Percentiles rank a stretch among this genome's conserved stretches.
phyloP scores from a whole-genome alignment of 2,113 vertebrate species.

The Solenodon paradoxus region DNA sequence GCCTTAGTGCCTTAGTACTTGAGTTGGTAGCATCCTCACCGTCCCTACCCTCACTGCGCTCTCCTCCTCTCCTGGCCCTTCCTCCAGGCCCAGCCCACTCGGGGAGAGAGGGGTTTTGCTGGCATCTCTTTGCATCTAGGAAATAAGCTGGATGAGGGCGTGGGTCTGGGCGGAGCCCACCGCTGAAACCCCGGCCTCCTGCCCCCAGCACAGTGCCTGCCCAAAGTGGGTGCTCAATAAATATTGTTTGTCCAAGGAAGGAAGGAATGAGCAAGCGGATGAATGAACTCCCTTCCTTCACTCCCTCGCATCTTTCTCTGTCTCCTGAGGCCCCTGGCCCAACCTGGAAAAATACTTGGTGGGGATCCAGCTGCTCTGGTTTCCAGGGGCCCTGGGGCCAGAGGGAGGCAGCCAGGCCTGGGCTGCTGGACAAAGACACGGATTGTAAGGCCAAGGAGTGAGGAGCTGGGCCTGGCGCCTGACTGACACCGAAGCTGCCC shows the following conservation, averaged over 20 bases:
- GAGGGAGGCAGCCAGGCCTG: constrained; percentile 31
- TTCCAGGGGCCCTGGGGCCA: constrained; percentile 50
- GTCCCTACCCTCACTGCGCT: neutral
- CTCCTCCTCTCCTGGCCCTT: neutral
- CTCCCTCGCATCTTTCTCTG: neutral
- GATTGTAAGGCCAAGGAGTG: constrained; percentile 58
- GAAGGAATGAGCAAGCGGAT: neutral
- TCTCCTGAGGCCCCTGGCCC: neutral
- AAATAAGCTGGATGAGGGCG: neutral
- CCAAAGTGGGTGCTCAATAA: constrained; percentile 58
- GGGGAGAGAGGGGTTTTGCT: neutral
- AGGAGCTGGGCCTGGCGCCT: constrained; percentile 58
- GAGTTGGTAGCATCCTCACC: constrained; percentile 14
- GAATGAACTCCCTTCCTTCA: neutral
- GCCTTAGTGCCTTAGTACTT: no score
- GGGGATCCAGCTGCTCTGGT: constrained; percentile 64
- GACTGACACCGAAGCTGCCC: constrained; percentile 64
- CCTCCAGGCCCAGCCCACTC: neutral
- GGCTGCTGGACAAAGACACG: constrained; percentile 60
- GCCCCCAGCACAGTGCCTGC: constrained; percentile 15
- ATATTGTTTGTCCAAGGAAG: constrained; percentile 47
- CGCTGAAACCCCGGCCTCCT: neutral
- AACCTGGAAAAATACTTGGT: constrained; percentile 61
- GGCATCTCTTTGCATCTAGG: neutral
- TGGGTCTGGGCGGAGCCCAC: neutral